phyloP scores from a whole-genome alignment of 2,797 vertebrate genomes.

The Pogonophryne albipinna region DNA sequence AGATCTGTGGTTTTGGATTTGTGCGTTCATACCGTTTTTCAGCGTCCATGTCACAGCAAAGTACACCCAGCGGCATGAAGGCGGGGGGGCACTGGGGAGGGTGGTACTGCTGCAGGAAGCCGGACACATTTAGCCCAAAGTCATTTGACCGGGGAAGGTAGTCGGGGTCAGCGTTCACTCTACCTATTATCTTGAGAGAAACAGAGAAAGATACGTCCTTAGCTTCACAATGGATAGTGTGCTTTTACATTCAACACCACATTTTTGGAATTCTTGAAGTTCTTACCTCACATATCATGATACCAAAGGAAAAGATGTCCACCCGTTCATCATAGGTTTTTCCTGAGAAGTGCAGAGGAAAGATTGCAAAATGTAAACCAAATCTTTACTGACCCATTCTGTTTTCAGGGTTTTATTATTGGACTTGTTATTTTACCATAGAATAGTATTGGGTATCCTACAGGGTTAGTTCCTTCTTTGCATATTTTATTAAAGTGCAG shows the following conservation, averaged over 20 bases:
- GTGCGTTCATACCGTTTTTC: constrained; percentile 88
- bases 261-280: neutral
- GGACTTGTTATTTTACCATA: neutral
- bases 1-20: neutral
- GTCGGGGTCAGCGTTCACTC: constrained; percentile 95
- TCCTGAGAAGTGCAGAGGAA: constrained; percentile 80
- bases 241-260: neutral
- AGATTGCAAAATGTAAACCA: constrained; percentile 12
- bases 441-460: neutral
- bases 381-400: neutral
- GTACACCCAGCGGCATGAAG: constrained; percentile 92
- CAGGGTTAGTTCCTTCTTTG: neutral
- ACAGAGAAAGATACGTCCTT: neutral
- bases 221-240: neutral
- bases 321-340: constrained; percentile 96
- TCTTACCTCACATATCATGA: constrained; percentile 95
- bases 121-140: constrained; percentile 91
- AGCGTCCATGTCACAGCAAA: constrained; percentile 93
- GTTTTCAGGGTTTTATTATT: neutral
- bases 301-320: constrained; percentile 97
- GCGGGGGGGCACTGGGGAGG: constrained; percentile 88
- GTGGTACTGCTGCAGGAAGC: constrained; percentile 91
- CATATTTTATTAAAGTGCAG: neutral
- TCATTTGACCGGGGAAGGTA: constrained; percentile 93
- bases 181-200: constrained; percentile 91